A percentile compares a stretch with the other conserved stretches of the same genome.
Conservation (phyloP, 2,113 vertebrate genomes). For the Lepus timidus region DNA sequence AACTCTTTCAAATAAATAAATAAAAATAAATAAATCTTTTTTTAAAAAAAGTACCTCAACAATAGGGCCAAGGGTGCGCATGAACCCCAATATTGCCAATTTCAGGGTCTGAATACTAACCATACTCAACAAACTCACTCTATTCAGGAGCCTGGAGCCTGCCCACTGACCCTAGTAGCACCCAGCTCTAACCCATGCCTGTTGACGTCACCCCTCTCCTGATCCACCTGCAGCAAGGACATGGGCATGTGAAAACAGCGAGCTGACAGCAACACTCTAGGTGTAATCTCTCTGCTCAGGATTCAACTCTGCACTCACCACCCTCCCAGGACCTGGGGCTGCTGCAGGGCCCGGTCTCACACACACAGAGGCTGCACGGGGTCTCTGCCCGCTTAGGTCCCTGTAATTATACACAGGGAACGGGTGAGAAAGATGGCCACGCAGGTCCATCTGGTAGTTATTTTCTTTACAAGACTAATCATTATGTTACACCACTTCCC, state of each 20-base stretch:
- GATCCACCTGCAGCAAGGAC: not conserved
- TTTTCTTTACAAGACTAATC: constrained; percentile 73
- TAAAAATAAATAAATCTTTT: too few species aligned
- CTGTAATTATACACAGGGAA: not conserved
- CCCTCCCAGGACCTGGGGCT: not conserved
- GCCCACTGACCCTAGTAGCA: not conserved
- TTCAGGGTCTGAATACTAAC: not conserved
- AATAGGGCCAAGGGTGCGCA: not conserved
- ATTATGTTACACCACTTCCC: constrained; percentile 46
- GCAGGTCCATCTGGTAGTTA: constrained; percentile 45
- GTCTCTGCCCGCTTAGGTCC: not conserved
- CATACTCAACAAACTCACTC: not conserved
- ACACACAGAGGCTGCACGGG: not conserved
- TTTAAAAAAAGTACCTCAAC: not conserved
- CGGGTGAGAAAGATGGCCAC: not conserved
- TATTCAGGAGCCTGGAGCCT: not conserved
- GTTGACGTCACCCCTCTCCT: not conserved
- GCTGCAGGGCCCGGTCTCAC: not conserved
- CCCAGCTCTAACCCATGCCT: not conserved
- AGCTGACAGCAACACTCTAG: not conserved
- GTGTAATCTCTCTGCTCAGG: not conserved
- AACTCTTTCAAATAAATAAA: too few species aligned
- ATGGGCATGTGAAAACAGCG: not conserved
- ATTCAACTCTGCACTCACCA: not conserved
- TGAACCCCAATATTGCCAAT: fast-evolving